A percentile compares a stretch with the other conserved stretches of the same genome.
These are phyloP conservation scores for Leptoclinus maculatus DNA, from an alignment of 2,797 vertebrate species.

Conservation along the genomic window DNA sequence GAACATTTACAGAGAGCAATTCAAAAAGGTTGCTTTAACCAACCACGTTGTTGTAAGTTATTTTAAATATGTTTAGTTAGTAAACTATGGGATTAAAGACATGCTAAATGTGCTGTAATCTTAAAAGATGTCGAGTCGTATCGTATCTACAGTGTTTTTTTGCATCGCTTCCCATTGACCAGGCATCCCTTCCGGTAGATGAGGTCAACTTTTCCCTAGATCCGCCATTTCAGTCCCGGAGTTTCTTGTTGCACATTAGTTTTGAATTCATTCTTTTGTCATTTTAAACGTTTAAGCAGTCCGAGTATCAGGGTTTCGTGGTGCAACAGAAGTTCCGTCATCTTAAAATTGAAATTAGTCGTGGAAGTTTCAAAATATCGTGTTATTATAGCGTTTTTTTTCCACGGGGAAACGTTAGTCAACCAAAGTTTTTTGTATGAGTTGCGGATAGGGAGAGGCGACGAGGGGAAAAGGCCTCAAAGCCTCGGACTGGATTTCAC, in stretches of 20 bases:
- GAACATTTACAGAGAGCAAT: background rate
- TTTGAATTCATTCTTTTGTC: slow-evolving; percentile 28
- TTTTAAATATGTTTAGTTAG: background rate
- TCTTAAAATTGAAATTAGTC: background rate
- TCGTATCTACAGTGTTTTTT: slow-evolving; percentile 27
- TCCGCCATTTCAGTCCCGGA: slow-evolving; percentile 84
- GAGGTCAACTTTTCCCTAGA: slow-evolving; percentile 81
- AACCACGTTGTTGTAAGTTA: rapidly evolving
- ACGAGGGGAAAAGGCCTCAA: slow-evolving; percentile 71
- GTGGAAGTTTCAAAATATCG: slow-evolving; percentile 18
- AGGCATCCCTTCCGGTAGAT: slow-evolving; percentile 81
- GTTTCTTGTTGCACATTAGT: slow-evolving; percentile 73
- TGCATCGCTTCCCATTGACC: slow-evolving; percentile 63
- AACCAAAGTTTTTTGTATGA: slow-evolving; percentile 81
- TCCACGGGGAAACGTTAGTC: slow-evolving; percentile 42
- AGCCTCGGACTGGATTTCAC: slow-evolving; percentile 70
- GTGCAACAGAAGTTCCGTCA: background rate
- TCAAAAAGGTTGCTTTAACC: background rate
- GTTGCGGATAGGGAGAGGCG: slow-evolving; percentile 76
- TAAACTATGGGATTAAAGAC: rapidly evolving
- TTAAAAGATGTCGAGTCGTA: rapidly evolving
- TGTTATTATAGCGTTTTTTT: slow-evolving; percentile 3
- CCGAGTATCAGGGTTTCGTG: too few species aligned
- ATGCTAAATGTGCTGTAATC: background rate
- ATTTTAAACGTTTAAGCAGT: slow-evolving; percentile 5